Base-by-base conservation (phyloP, 2,888 invertebrate species). In the Mesorhabditis belari region DNA sequence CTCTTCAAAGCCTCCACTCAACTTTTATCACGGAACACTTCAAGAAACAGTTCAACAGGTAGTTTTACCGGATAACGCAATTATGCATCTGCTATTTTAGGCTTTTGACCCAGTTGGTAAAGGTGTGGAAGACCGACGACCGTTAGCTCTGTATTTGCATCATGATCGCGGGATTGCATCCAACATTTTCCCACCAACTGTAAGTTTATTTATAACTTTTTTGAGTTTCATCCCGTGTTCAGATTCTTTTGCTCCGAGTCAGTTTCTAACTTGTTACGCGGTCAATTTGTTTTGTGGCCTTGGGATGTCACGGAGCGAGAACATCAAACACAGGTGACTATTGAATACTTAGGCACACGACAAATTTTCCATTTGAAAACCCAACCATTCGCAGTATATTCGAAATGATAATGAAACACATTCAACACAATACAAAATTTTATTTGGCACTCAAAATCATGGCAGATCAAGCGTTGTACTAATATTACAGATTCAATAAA, bases 141-240 rank as follows among this genome's bases (percentile, higher is more conserved):
- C 94, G 62, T 85, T 98, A 71, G 94, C 92, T 23, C 87, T 98
- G 64, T 98, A 98, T 85, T 86, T 98, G 27, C 96, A 98, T 83
- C 92, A 96, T 83, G 96, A 96, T 83, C 88, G 88, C 70, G 93
- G 94, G 75, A 92, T 96, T 61, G 85, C 93, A 74, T 88, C 92
- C 44, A 94, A 98, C 83, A 94, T 96, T 69, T 98, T 96, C 57
- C 67, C 70, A n/a, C 44, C 12, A n/a, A n/a, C n/a, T 9, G 44
- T 35, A 35, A 35, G 44, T 9, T 9, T 35, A 17, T 35, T 35
- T 35, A n/a, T 17, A 17, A 35, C n/a, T 35, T 35, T n/a, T 35
- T n/a, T n/a, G 12, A 9, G n/a, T 35, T 35, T 35, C 12, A 17
- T 28, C 5, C n/a, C n/a, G n/a, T 56, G 23, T 65, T 9, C 66